Evolutionary conservation across 2,797 vertebrate genomes (phyloP).

Genomic region (Ambastaia sidthimunki): DNA sequence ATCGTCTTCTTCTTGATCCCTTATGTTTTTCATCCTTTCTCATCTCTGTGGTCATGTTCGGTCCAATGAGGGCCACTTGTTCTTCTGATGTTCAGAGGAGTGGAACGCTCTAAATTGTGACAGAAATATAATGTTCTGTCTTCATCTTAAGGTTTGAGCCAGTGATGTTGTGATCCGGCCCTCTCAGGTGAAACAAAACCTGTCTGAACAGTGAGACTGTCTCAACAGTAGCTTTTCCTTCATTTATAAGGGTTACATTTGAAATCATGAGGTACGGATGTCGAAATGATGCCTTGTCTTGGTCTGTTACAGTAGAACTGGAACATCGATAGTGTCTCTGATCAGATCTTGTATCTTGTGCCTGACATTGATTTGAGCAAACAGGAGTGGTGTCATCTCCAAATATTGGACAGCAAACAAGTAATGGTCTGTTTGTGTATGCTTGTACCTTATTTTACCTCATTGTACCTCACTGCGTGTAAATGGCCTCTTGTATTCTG

Average conservation of each 20-base stretch:
- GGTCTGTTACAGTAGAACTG: slow-evolving; percentile 32
- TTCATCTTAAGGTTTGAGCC: slow-evolving; percentile 35
- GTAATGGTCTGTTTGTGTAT: not conserved
- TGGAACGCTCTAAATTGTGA: slow-evolving; percentile 42
- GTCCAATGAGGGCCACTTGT: slow-evolving; percentile 52
- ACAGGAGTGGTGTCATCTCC: slow-evolving; percentile 14
- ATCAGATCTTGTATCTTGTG: slow-evolving; percentile 34
- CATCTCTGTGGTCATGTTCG: slow-evolving; percentile 56
- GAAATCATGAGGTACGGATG: slow-evolving; percentile 8
- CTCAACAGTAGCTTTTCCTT: slow-evolving; percentile 41
- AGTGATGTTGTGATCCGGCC: slow-evolving; percentile 25
- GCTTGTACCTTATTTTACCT: not conserved
- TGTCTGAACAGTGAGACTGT: slow-evolving; percentile 7
- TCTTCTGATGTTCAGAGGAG: slow-evolving; percentile 52
- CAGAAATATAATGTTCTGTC: slow-evolving; percentile 28
- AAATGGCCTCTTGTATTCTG: not conserved
- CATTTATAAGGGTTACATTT: slow-evolving; percentile 10
- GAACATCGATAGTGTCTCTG: slow-evolving; percentile 28
- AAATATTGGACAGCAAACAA: slow-evolving; percentile 12
- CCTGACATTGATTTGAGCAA: slow-evolving; percentile 12
- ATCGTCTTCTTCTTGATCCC: slow-evolving; percentile 50
- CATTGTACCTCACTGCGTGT: not conserved
- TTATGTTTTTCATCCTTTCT: slow-evolving; percentile 50
- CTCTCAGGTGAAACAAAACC: slow-evolving; percentile 40
- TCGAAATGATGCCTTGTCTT: slow-evolving; percentile 12